phyloP scores from a whole-genome alignment of 2,113 vertebrate species.

The Cranoglanis bouderius region DNA sequence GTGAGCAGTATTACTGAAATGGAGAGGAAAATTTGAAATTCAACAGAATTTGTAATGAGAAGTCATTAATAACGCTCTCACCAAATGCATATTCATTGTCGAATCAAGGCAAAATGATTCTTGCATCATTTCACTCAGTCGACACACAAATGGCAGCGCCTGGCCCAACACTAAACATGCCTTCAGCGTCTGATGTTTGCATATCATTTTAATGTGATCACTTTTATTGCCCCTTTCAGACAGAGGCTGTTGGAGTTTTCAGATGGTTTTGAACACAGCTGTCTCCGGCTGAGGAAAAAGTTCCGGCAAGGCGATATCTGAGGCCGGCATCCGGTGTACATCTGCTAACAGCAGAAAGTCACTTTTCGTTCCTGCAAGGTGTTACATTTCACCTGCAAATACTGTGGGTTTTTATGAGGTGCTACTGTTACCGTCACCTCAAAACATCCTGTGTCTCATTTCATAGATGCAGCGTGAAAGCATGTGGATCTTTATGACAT shows the following conservation, averaged over 20 bases:
- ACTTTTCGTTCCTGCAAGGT: slow-evolving; percentile 9
- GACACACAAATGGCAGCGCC: slow-evolving; percentile 51
- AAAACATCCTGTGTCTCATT: slow-evolving; percentile 28
- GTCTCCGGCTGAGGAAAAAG: neutral
- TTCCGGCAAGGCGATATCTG: neutral
- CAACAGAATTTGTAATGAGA: slow-evolving; percentile 60
- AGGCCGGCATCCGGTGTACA: neutral
- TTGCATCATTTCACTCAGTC: slow-evolving; percentile 55
- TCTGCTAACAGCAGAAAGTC: neutral
- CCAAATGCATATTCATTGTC: slow-evolving; percentile 64
- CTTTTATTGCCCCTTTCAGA: slow-evolving; percentile 38
- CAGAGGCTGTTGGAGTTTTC: slow-evolving; percentile 7
- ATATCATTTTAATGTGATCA: slow-evolving; percentile 53
- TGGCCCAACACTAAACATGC: slow-evolving; percentile 43
- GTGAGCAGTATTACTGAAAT: slow-evolving; percentile 43
- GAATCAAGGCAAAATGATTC: slow-evolving; percentile 55
- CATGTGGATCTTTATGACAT: slow-evolving; percentile 20
- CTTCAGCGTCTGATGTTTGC: slow-evolving; percentile 50
- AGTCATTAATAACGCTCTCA: slow-evolving; percentile 58
- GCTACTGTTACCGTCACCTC: slow-evolving; percentile 16
- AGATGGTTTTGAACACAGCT: neutral
- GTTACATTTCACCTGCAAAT: slow-evolving; percentile 28
- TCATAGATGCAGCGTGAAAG: slow-evolving; percentile 35
- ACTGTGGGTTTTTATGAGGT: slow-evolving; percentile 21
- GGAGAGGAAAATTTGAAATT: slow-evolving; percentile 50